These are phyloP conservation scores for Gyrodactylus salaris DNA, from an alignment of 1,140 invertebrate genomes.

Conservation along the genomic window DNA sequence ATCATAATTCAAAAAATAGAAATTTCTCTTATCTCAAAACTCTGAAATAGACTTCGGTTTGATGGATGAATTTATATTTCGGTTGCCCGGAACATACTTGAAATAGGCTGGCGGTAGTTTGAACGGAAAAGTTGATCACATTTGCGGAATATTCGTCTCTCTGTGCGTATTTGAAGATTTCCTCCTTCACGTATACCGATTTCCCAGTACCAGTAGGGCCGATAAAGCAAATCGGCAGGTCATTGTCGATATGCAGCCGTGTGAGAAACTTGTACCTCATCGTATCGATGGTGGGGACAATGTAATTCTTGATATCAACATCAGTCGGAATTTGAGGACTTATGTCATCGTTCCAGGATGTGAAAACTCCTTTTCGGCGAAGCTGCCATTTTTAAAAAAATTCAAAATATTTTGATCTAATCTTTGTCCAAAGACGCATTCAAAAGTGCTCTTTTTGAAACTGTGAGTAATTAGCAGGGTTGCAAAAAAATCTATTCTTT, in stretches of 20 bases:
- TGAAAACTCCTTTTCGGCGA: background rate
- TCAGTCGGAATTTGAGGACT: background rate
- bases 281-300: constrained; percentile 22
- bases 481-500: too few species aligned
- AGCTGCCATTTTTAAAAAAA: background rate
- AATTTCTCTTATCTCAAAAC: background rate
- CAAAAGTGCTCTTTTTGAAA: too few species aligned
- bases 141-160: constrained; percentile 18
- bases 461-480: too few species aligned
- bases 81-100: constrained; percentile 8
- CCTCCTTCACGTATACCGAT: constrained; percentile 20
- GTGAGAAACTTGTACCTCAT: constrained; percentile 18
- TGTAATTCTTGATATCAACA: constrained; percentile 19
- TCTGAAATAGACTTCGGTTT: background rate
- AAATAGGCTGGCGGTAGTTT: constrained; percentile 21
- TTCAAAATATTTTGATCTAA: too few species aligned
- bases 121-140: constrained; percentile 21
- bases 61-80: background rate
- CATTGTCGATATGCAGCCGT: constrained; percentile 16
- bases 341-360: background rate
- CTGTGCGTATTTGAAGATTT: constrained; percentile 17
- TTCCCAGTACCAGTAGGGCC: constrained; percentile 22
- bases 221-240: constrained; percentile 22
- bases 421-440: too few species aligned
- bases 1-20: background rate